These are phyloP conservation scores for Argyra leucocephala DNA, from an alignment of 2,888 invertebrate genomes.

Conservation along the genomic window DNA sequence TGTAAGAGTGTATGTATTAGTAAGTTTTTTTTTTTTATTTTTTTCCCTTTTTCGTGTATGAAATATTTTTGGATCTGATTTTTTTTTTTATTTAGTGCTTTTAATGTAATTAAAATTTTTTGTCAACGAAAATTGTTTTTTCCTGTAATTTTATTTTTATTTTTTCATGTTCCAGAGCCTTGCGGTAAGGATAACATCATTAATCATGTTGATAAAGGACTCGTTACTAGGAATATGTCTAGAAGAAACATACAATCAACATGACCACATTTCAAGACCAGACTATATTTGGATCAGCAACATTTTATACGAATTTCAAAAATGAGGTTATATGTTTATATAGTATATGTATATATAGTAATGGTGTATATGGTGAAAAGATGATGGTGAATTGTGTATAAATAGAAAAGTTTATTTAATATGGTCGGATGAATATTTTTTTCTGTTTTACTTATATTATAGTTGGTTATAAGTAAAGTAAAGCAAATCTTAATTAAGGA, in stretches of 20 bases:
- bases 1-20: background rate
- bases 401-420: background rate
- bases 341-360: background rate
- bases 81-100: conserved; percentile 3
- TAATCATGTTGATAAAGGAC: conserved; percentile 6
- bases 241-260: conserved; percentile 6
- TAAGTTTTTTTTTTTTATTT: background rate
- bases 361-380: background rate
- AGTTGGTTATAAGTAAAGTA: background rate
- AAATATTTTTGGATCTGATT: background rate
- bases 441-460: background rate
- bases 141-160: background rate
- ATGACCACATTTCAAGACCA: conserved; percentile 6
- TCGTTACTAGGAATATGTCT: conserved; percentile 1
- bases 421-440: background rate
- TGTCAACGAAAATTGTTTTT: background rate
- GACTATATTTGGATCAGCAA: conserved; percentile 3
- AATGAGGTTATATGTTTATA: background rate
- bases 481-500: background rate
- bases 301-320: background rate
- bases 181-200: conserved; percentile 6
- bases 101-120: conserved; percentile 6
- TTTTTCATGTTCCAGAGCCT: background rate
- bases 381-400: background rate
- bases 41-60: background rate